These are phyloP conservation scores for Axinella damicornis DNA, from an alignment of 37 sponge, comb jelly and placozoan species.

Conservation along the genomic window DNA sequence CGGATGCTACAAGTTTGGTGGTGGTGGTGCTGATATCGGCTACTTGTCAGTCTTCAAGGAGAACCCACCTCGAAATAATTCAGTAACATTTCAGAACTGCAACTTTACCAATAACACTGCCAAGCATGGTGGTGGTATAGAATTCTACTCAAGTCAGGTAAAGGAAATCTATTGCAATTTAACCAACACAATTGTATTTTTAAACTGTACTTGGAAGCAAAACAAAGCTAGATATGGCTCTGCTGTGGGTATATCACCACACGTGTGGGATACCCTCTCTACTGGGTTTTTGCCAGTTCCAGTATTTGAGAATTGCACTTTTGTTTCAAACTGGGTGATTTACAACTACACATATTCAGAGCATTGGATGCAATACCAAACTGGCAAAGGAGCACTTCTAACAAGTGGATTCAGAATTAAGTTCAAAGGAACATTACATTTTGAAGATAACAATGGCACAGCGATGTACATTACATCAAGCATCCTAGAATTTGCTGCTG, in stretches of 20 bases:
- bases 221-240: conserved; percentile 29
- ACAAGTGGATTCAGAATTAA: not conserved
- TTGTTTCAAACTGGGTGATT: not conserved
- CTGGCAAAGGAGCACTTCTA: conserved; percentile 9
- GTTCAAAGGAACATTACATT: not conserved
- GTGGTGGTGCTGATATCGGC: conserved; percentile 1
- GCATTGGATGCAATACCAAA: not conserved
- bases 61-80: not conserved
- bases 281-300: conserved; percentile 11
- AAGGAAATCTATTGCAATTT: not conserved
- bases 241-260: conserved; percentile 8
- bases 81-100: not conserved
- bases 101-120: not conserved
- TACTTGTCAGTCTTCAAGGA: not conserved
- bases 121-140: not conserved
- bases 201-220: conserved; percentile 17
- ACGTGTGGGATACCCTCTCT: conserved; percentile 1
- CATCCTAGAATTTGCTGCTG: not conserved
- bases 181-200: not conserved
- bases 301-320: conserved; percentile 15
- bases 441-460: not conserved
- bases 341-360: not conserved
- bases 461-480: not conserved
- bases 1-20: not conserved
- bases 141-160: not conserved